Evolutionary conservation across 1,140 invertebrate genomes (phyloP), one percentile per base, ranked within the genome.

Genomic region (Plectus sambesii): DNA sequence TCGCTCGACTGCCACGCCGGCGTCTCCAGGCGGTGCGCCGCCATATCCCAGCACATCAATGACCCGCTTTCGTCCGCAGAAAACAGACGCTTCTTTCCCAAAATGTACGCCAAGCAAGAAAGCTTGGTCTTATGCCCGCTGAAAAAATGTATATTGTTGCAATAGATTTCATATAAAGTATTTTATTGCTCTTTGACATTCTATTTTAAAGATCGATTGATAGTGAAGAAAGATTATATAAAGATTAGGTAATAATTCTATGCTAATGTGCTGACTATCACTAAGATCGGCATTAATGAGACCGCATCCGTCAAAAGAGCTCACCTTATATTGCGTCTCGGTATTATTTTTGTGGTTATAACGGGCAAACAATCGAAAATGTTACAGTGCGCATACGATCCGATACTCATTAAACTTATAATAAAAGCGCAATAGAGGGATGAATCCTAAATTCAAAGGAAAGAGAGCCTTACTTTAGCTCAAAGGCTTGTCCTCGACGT

Each of bases 21-120:
- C 12, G 89, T 93, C 80, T 82, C 59, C 5, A 71, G 79, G 41
- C 92, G 76, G 61, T 81, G 79, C 17, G 80, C 79, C 48, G 80
- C 79, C 83, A 93, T 88, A 71, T 93, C 84, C 93, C 93, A 98
- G 58, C 89, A 84, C 9, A 93, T 85, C 9, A 98, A 74, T 12
- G 86, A 82, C 25, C 83, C 81, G 74, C 93, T 89, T 74, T 96
- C 90, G 24, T 87, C 87, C 42, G 82, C 85, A 29, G 89, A 93
- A 48, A 98, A 77, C n/a, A 98, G 72, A 49, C 86, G 79, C 58
- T 81, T 79, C 59, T 83, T 81, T 42, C 76, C 74, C 41, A 77
- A 77, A n/a, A 84, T 79, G 71, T 87, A 90, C 55, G 82, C 81
- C 8, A 79, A 55, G 12, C 70, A 64, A 23, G 74, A 72, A 0